phyloP scores from a whole-genome alignment of 2,797 vertebrate genomes.

The Synaphobranchus kaupii region DNA sequence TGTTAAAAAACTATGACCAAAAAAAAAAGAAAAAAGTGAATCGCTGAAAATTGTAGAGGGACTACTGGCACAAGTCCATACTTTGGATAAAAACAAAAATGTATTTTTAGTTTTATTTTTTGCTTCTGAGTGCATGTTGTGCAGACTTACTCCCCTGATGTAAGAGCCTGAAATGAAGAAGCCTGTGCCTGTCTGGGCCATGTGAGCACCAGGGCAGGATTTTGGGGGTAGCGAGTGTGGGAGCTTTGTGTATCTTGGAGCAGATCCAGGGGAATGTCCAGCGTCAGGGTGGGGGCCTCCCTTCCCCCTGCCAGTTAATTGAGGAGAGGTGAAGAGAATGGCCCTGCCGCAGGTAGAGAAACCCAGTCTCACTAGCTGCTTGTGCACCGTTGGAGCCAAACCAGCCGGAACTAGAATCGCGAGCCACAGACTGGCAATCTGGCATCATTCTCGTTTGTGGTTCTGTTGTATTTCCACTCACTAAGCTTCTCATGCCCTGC shows the following conservation, averaged over 20 bases:
- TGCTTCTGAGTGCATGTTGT: background rate
- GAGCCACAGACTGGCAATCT: conserved; percentile 43
- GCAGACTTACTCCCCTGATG: conserved; percentile 38
- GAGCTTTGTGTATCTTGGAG: conserved; percentile 68
- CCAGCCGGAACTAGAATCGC: conserved; percentile 40
- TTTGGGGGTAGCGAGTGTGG: conserved; percentile 26
- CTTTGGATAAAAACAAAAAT: too few species aligned
- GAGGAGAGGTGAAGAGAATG: conserved; percentile 51
- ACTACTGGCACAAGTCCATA: background rate
- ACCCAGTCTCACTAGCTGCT: background rate
- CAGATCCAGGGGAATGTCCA: conserved; percentile 70
- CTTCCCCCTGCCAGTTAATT: conserved; percentile 58
- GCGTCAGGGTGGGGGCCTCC: conserved; percentile 49
- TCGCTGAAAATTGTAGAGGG: background rate
- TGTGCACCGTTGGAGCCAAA: background rate
- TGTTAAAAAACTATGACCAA: background rate
- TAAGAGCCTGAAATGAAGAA: conserved; percentile 46
- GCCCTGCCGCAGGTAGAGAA: background rate
- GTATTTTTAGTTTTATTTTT: background rate
- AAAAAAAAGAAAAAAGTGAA: background rate
- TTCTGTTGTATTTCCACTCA: conserved; percentile 4
- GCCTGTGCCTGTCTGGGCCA: background rate
- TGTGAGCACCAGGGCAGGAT: conserved; percentile 17
- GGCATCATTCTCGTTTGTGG: conserved; percentile 36
- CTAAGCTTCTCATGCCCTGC: background rate